These are phyloP conservation scores for Peromyscus leucopus DNA, from an alignment of 2,113 vertebrate species.

Conservation along the genomic window DNA sequence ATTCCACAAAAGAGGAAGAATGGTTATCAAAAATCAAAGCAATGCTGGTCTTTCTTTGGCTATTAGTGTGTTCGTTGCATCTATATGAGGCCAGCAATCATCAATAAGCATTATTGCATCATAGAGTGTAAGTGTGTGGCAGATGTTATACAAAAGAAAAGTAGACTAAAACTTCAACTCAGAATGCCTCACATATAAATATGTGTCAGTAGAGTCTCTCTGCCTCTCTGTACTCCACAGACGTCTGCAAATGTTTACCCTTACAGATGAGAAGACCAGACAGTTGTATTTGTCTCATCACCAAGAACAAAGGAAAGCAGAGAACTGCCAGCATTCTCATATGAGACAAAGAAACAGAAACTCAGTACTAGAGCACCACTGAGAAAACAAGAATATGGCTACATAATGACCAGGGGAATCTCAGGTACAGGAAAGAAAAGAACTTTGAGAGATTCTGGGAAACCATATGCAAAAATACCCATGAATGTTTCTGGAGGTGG, in stretches of 20 bases:
- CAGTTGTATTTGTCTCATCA: background rate
- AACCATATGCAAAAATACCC: background rate
- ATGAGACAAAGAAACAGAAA: constrained; percentile 40
- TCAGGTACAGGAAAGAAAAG: background rate
- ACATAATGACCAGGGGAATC: background rate
- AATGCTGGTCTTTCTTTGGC: background rate
- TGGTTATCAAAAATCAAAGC: constrained; percentile 43
- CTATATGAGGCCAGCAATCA: background rate
- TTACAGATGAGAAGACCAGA: background rate
- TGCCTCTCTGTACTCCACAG: background rate
- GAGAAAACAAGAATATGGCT: background rate
- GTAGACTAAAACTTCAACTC: background rate
- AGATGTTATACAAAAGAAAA: constrained; percentile 3
- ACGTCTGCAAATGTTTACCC: background rate
- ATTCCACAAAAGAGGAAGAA: constrained; percentile 28
- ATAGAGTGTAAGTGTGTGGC: background rate
- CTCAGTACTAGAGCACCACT: background rate
- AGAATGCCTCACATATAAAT: background rate
- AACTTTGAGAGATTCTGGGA: background rate
- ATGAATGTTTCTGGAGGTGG: background rate
- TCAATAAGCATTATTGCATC: background rate
- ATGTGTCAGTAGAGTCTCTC: background rate
- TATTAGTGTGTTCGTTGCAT: background rate
- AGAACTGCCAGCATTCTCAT: background rate
- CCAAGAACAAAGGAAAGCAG: background rate